Percentiles rank a stretch among this genome's conserved stretches.
These are phyloP conservation scores for Seriola quinqueradiata DNA, from an alignment of 2,113 vertebrate genomes.

Conservation along the genomic window DNA sequence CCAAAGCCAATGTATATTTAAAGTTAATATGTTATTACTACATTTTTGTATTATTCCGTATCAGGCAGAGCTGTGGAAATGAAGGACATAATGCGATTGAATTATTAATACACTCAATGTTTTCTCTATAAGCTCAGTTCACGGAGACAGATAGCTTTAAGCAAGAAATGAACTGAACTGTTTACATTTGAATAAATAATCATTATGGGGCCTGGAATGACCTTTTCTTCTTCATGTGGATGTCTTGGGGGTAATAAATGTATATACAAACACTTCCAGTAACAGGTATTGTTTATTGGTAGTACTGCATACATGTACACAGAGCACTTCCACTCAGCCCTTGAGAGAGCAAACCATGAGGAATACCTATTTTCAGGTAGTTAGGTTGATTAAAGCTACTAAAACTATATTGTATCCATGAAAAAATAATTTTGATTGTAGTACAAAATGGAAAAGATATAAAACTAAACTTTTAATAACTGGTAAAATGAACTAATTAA, in stretches of 20 bases:
- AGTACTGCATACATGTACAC: slow-evolving; percentile 77
- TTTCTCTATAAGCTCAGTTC: slow-evolving; percentile 6
- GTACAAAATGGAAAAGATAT: slow-evolving; percentile 76
- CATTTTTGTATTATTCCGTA: slow-evolving; percentile 9
- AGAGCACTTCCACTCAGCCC: slow-evolving; percentile 53
- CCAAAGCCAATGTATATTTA: slow-evolving; percentile 21
- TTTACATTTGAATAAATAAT: slow-evolving; percentile 41
- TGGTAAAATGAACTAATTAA: slow-evolving; percentile 58
- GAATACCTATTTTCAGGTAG: slow-evolving; percentile 69
- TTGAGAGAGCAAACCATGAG: slow-evolving; percentile 49
- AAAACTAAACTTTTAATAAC: slow-evolving; percentile 73
- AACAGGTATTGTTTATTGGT: slow-evolving; percentile 77
- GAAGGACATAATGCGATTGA: slow-evolving; percentile 18
- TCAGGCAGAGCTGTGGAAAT: not conserved
- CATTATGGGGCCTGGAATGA: not conserved
- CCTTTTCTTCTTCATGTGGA: not conserved
- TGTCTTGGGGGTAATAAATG: not conserved
- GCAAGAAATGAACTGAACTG: slow-evolving; percentile 9
- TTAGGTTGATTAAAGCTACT: slow-evolving; percentile 75
- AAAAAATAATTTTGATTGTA: slow-evolving; percentile 77
- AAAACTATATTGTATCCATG: slow-evolving; percentile 71
- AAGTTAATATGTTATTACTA: slow-evolving; percentile 18
- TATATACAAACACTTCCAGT: slow-evolving; percentile 12
- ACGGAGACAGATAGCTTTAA: slow-evolving; percentile 9
- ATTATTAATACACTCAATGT: slow-evolving; percentile 2